A percentile compares a stretch with the other conserved stretches of the same genome.
Evolutionary conservation across 35 echinoderm and acorn worm genomes (phyloP).

Genomic region (Holothuria glaberrima): DNA sequence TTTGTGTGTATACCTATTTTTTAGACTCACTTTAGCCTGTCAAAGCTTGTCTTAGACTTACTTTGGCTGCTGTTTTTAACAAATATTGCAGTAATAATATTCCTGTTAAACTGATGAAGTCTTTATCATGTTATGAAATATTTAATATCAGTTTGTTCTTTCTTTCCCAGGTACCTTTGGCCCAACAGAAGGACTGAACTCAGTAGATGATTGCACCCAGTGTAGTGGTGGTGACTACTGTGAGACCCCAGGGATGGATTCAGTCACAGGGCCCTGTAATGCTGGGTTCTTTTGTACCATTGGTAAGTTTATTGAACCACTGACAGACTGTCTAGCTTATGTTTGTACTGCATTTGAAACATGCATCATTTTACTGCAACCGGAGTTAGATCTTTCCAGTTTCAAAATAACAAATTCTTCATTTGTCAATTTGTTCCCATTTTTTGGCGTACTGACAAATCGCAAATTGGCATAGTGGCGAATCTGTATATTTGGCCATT

Average conservation of each 20-base stretch:
- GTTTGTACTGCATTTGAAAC: background rate
- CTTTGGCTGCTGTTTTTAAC: no score
- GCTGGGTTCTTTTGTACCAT: slow-evolving; percentile 84
- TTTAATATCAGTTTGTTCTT: background rate
- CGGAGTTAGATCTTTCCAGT: background rate
- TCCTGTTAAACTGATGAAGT: background rate
- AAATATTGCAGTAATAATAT: no score
- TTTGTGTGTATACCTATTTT: no score
- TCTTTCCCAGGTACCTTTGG: slow-evolving; percentile 79
- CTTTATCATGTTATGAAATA: background rate
- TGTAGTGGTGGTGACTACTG: slow-evolving; percentile 90
- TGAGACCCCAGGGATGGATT: slow-evolving; percentile 73
- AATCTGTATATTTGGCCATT: no score
- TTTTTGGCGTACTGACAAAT: no score
- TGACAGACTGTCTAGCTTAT: background rate
- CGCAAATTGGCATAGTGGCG: no score
- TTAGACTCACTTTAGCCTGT: no score
- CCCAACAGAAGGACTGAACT: slow-evolving; percentile 58
- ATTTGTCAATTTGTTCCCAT: no score
- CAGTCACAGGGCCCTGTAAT: slow-evolving; percentile 72
- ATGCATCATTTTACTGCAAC: background rate
- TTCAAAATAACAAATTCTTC: no score
- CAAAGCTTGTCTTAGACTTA: no score
- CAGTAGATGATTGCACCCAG: slow-evolving; percentile 69
- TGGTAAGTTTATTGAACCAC: slow-evolving; percentile 52